Percentiles rank a stretch among this genome's conserved stretches.
Conservation (phyloP, 2,113 vertebrate species). For the Plecotus auritus region DNA sequence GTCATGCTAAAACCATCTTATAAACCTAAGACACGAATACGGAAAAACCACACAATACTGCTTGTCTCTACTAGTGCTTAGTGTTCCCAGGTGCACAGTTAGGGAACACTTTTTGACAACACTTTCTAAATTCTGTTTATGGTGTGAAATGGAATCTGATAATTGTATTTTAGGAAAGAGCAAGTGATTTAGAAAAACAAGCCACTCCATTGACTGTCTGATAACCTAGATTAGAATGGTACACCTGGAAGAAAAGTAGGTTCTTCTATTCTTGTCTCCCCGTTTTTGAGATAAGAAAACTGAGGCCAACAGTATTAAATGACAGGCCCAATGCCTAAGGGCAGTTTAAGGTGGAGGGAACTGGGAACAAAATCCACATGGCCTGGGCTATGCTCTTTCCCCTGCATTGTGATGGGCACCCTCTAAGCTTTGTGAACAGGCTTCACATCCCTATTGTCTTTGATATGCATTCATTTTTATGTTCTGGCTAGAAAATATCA, state of each 20-base stretch:
- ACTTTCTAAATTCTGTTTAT: not conserved
- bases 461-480: conserved; percentile 26
- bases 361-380: not conserved
- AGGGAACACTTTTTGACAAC: too few species aligned
- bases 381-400: not conserved
- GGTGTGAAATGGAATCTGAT: not conserved
- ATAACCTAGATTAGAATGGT: not conserved
- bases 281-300: not conserved
- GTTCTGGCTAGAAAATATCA: conserved; percentile 11
- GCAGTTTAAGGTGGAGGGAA: not conserved
- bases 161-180: not conserved
- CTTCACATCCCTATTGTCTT: conserved; percentile 17
- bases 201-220: fast-evolving
- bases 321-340: not conserved
- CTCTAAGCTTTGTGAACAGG: not conserved
- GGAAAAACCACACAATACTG: not conserved
- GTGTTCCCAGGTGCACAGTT: not conserved
- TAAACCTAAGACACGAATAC: not conserved
- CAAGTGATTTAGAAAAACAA: not conserved
- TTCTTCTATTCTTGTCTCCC: not conserved
- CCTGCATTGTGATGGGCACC: not conserved
- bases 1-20: not conserved
- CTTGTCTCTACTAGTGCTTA: not conserved
- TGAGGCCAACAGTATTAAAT: not conserved
- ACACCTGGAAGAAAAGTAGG: not conserved